Evolutionary conservation across 2,888 invertebrate species (phyloP).

Genomic region (Myopa testacea): DNA sequence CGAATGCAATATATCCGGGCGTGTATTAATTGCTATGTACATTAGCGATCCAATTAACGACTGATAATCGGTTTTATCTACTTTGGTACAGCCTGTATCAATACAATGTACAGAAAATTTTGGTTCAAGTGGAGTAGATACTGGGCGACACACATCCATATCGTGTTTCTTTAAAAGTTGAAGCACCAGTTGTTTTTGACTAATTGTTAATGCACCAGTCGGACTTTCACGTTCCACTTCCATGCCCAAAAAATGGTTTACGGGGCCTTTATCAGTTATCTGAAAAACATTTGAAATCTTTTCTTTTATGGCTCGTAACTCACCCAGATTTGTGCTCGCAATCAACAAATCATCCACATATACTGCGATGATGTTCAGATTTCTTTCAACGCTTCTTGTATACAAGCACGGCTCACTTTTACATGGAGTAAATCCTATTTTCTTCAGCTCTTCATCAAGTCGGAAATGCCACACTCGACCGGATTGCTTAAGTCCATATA

Average conservation of each 20-base stretch:
- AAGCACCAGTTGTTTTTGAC: too few relatives aligned
- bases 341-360: too few relatives aligned
- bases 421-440: too few relatives aligned
- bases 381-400: too few relatives aligned
- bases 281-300: conserved; percentile 32
- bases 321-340: conserved; percentile 14
- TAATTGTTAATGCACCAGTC: too few relatives aligned
- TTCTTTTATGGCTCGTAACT: conserved; percentile 22
- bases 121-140: conserved; percentile 36
- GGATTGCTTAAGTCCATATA: conserved; percentile 50
- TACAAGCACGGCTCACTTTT: too few relatives aligned
- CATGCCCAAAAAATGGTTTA: conserved; percentile 39
- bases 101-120: conserved; percentile 24
- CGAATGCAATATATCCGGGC: too few relatives aligned
- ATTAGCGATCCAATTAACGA: conserved; percentile 43
- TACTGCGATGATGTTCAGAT: too few relatives aligned
- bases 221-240: conserved; percentile 37
- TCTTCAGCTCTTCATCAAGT: conserved; percentile 39
- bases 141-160: too few relatives aligned
- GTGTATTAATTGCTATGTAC: conserved; percentile 33
- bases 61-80: conserved; percentile 39
- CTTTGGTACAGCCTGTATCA: conserved; percentile 22
- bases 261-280: conserved; percentile 11
- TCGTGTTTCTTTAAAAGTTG: too few relatives aligned
- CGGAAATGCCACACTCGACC: conserved; percentile 45